Evolutionary conservation across 2,113 vertebrate genomes (phyloP).

Genomic region (Eptesicus fuscus): DNA sequence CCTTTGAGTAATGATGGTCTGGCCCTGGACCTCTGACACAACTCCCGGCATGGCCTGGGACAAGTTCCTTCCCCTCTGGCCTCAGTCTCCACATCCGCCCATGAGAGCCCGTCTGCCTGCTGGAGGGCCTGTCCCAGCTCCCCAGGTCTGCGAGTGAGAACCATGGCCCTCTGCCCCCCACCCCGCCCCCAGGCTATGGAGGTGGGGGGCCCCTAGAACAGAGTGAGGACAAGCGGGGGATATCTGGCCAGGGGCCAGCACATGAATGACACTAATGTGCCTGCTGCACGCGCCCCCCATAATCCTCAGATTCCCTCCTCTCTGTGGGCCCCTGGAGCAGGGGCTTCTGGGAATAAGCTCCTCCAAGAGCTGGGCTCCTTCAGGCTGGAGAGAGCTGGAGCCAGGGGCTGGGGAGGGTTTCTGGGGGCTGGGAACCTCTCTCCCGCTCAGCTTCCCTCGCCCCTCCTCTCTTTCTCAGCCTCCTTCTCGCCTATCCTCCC

Average conservation of each 20-base stretch:
- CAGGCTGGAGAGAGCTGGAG: neutral
- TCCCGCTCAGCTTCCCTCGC: neutral
- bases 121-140: neutral
- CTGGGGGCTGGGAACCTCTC: neutral
- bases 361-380: neutral
- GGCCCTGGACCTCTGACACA: neutral
- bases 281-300: neutral
- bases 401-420: neutral
- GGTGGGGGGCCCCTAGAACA: neutral
- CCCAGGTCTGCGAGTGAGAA: neutral
- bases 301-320: neutral
- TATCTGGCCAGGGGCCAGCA: neutral
- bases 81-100: neutral
- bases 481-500: neutral
- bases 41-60: neutral
- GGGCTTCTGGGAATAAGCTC: neutral
- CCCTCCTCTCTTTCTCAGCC: neutral
- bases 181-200: neutral
- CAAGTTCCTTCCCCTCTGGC: neutral
- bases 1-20: neutral
- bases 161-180: neutral
- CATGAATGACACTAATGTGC: neutral
- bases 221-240: neutral
- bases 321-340: neutral
- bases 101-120: neutral